Percentiles rank a stretch among this genome's conserved stretches.
Evolutionary conservation across 2,113 vertebrate genomes (phyloP).

Genomic region (Oreochromis aureus): DNA sequence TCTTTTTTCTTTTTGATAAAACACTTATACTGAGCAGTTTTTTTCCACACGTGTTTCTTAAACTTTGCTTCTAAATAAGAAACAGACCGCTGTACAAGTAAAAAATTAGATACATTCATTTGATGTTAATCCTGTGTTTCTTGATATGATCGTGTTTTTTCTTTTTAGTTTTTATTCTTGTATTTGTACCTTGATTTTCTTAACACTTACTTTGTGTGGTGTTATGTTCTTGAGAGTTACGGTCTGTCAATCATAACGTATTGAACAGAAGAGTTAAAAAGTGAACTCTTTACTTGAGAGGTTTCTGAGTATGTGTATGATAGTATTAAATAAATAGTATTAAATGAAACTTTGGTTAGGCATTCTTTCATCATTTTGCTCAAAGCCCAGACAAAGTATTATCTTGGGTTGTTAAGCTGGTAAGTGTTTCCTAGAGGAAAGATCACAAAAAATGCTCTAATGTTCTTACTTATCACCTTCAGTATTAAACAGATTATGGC

Average conservation of each 20-base stretch:
- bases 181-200: fast-evolving
- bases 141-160: not conserved
- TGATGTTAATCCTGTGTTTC: not conserved
- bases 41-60: not conserved
- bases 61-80: not conserved
- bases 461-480: not conserved
- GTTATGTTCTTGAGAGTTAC: not conserved
- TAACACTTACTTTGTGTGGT: not conserved
- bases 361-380: fast-evolving
- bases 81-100: not conserved
- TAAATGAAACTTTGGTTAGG: not conserved
- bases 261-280: not conserved
- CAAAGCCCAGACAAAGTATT: fast-evolving
- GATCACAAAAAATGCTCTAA: not conserved
- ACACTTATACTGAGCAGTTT: fast-evolving
- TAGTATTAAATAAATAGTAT: not conserved
- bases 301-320: fast-evolving
- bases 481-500: not conserved
- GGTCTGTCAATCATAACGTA: not conserved
- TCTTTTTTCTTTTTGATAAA: not conserved
- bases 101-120: not conserved
- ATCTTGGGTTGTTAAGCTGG: fast-evolving
- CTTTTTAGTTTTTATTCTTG: not conserved
- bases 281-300: not conserved
- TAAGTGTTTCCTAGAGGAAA: not conserved